Evolutionary conservation across 2,113 vertebrate genomes (phyloP), one percentile per base, ranked within the genome.

Genomic region (Ammospiza caudacuta): DNA sequence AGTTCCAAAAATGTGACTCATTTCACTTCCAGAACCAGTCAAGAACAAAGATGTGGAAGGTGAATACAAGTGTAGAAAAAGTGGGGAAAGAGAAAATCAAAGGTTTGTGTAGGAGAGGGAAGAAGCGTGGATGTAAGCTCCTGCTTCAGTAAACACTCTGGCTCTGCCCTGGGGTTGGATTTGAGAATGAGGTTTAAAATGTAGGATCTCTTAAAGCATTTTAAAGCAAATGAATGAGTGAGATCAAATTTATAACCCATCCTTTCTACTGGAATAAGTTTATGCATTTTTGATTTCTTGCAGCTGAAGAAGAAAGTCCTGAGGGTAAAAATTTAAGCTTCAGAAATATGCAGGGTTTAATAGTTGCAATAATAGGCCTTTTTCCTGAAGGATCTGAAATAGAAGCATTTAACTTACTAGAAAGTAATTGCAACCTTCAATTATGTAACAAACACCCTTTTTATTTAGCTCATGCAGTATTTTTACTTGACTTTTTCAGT

Each of bases 391-490:
- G 33, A 66, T 76, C 33, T 57, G 55, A 90, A 87, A 84, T 66
- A 81, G 73, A 83, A 52, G 21, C 35, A 59, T 80, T 94, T 57
- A 67, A 75, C 49, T 78, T 72, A 19, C 61, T 58, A 61, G 86
- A 87, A 90, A 89, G 73, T 87, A 92, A 89, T 43, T 72, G 29
- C 28, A 86, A 43, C 11, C 74, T 94, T 92, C 43, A 96, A 33
- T 77, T 90, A 80, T 62, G 7, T 51, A 88, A 86, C 78, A 92
- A 91, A 46, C 13, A 14, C 2, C 7, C 4, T 61, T 88, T 88
- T 88, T 74, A 78, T 89, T 81, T 58, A 92, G 35, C 35, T 70
- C 29, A 63, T 63, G 68, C 7, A 58, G 15, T 89, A 49, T 20
- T 91, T 93, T 94, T 80, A 29, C 35, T 61, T 75, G 33, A 43